Percentiles rank a stretch among this genome's conserved stretches.
phyloP scores from a whole-genome alignment of 2,888 invertebrate genomes.

The Deilephila porcellus region DNA sequence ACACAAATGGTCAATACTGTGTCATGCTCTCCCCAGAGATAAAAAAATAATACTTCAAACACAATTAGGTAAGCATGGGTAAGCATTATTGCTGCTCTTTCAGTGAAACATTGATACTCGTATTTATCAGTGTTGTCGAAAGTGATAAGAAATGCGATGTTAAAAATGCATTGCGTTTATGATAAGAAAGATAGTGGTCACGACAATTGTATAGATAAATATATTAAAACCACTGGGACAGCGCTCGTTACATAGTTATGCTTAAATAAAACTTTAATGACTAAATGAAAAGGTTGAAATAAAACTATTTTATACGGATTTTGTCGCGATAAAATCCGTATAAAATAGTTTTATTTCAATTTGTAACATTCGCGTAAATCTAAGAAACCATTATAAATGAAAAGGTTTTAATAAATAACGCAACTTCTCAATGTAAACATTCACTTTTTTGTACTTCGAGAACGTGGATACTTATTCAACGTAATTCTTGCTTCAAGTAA shows the following conservation, averaged over 20 bases:
- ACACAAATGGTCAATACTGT: no score
- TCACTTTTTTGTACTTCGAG: no score
- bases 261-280: not conserved
- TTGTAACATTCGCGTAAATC: no score
- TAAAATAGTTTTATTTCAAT: no score
- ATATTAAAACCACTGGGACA: not conserved
- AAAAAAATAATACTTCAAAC: not conserved
- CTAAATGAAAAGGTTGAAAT: not conserved
- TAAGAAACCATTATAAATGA: no score
- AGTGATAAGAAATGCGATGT: constrained; percentile 9
- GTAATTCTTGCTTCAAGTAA: not conserved
- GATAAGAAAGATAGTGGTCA: not conserved
- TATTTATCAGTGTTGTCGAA: not conserved
- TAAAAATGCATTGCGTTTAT: constrained; percentile 1
- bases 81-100: not conserved
- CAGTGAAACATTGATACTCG: not conserved
- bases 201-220: not conserved
- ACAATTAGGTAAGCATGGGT: not conserved
- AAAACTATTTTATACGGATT: no score
- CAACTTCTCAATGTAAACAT: not conserved
- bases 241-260: not conserved
- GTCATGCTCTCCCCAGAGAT: no score
- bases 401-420: not conserved
- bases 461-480: no score
- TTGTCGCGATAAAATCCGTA: no score